These are phyloP conservation scores for Polydrusus tereticollis DNA, from an alignment of 2,888 invertebrate species.

Conservation along the genomic window DNA sequence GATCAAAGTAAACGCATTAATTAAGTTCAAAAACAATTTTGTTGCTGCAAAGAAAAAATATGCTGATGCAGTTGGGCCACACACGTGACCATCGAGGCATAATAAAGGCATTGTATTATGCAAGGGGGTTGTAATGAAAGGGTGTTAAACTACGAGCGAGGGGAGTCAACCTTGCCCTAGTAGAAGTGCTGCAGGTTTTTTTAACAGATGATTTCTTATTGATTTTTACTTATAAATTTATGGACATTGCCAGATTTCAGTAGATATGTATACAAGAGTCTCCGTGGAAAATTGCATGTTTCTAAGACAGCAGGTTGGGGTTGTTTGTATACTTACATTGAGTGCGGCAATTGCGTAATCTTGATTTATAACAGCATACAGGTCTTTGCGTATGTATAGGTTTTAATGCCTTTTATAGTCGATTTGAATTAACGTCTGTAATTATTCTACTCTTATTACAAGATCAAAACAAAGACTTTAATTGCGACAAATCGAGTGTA, in stretches of 20 bases:
- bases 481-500: not conserved
- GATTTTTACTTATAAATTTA: conserved; percentile 6
- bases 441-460: not conserved
- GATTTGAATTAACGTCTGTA: not conserved
- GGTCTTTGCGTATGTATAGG: too few relatives aligned
- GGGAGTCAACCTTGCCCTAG: conserved; percentile 34
- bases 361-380: too few relatives aligned
- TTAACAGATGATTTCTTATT: conserved; percentile 25
- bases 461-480: not conserved
- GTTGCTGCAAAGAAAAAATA: not conserved
- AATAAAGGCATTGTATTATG: conserved; percentile 6
- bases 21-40: not conserved
- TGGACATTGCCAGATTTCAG: too few relatives aligned
- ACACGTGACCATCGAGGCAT: conserved; percentile 34
- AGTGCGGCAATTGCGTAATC: too few relatives aligned
- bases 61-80: not conserved
- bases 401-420: too few relatives aligned
- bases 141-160: conserved; percentile 23
- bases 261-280: too few relatives aligned
- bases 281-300: too few relatives aligned
- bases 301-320: too few relatives aligned
- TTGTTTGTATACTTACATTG: too few relatives aligned
- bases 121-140: conserved; percentile 26
- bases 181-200: conserved; percentile 27
- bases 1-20: too few relatives aligned